These are phyloP conservation scores for Protaetia brevitarsis DNA, from an alignment of 1,140 invertebrate genomes.

Conservation along the genomic window DNA sequence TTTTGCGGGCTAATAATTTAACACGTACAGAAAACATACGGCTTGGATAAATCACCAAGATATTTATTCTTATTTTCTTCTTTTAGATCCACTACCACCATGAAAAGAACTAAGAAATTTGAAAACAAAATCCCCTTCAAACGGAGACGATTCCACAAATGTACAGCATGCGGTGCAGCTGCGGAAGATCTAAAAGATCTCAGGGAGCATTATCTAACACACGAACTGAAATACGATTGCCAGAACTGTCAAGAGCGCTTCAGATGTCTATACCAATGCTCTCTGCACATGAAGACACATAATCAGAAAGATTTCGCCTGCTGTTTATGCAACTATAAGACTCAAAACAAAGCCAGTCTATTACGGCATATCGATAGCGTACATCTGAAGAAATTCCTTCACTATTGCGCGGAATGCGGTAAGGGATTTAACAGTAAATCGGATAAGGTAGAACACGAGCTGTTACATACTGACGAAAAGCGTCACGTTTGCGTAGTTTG, in stretches of 20 bases:
- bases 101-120: too few relatives aligned
- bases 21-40: too few relatives aligned
- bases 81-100: too few relatives aligned
- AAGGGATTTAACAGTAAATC: too few relatives aligned
- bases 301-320: slow-evolving; percentile 18
- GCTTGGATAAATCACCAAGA: too few relatives aligned
- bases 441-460: slow-evolving; percentile 48
- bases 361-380: slow-evolving; percentile 36
- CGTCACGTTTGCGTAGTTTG: slow-evolving; percentile 52
- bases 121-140: too few relatives aligned
- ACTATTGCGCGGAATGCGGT: slow-evolving; percentile 52
- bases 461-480: slow-evolving; percentile 63
- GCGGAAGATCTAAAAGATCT: slow-evolving; percentile 34
- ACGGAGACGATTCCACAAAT: too few relatives aligned
- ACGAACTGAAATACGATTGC: slow-evolving; percentile 35
- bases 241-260: slow-evolving; percentile 28
- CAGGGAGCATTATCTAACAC: slow-evolving; percentile 35
- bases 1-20: too few relatives aligned
- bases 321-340: slow-evolving; percentile 34
- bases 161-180: slow-evolving; percentile 38
- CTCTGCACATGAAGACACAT: not conserved
- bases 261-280: not conserved
- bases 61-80: too few relatives aligned
- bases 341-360: slow-evolving; percentile 31
- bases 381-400: slow-evolving; percentile 45